Evolutionary conservation across 2,888 invertebrate genomes (phyloP).

Genomic region (Meliscaeva auricollis): DNA sequence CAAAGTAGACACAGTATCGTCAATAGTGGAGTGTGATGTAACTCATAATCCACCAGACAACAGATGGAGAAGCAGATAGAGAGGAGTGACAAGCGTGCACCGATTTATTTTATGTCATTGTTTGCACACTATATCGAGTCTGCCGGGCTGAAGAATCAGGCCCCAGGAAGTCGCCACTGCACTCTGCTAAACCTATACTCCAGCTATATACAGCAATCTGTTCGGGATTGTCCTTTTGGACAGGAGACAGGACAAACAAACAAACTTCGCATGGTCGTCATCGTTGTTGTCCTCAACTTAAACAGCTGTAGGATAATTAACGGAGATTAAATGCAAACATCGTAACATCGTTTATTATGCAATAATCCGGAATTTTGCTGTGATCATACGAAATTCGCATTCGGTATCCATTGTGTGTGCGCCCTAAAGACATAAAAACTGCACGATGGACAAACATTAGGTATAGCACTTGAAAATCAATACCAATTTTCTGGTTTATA

Average conservation of each 20-base stretch:
- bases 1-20: constrained; percentile 7
- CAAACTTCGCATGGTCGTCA: constrained; percentile 23
- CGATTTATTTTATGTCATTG: constrained; percentile 32
- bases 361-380: constrained; percentile 68
- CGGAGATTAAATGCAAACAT: constrained; percentile 75
- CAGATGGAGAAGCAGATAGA: constrained; percentile 43
- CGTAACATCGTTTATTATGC: constrained; percentile 75
- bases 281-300: constrained; percentile 23
- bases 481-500: constrained; percentile 52
- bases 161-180: constrained; percentile 76
- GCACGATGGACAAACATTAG: constrained; percentile 30
- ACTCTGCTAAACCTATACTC: too few relatives aligned
- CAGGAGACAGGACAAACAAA: constrained; percentile 39
- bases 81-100: constrained; percentile 14
- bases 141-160: constrained; percentile 17
- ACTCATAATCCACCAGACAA: constrained; percentile 34
- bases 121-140: constrained; percentile 16
- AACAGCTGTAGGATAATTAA: constrained; percentile 72
- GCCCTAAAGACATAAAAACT: constrained; percentile 33
- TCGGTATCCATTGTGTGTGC: constrained; percentile 54
- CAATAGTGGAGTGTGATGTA: background rate
- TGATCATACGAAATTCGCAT: constrained; percentile 65
- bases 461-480: constrained; percentile 67
- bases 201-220: constrained; percentile 5
- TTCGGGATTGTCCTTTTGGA: constrained; percentile 48